Base-by-base conservation (phyloP, 1,140 invertebrate genomes). In the Drosophila saltans region DNA sequence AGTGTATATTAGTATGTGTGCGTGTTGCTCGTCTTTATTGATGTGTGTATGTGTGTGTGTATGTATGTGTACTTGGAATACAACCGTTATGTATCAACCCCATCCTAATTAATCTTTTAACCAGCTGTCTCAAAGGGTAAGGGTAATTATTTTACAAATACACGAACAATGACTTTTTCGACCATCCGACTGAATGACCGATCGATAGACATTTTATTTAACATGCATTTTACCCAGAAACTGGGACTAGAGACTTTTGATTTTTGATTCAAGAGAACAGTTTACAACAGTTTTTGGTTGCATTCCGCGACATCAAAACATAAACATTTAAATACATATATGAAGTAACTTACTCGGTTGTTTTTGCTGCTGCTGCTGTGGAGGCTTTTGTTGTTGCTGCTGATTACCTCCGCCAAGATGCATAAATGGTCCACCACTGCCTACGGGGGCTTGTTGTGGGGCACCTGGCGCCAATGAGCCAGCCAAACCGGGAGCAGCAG, bases 291-390 rank as follows among this genome's bases (percentile, higher is more conserved):
- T 2, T 21, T 48, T 24, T 9, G 21, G 21, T 52, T 52, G 21
- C 45, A 52, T 52, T 52, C 9, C 45, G 11, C 16, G 26, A 57
- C n/a, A 11, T 16, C 24, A 16, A 48, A 7, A 21, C 16, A 24
- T 11, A 24, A 48, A 8, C 1, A 2, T 3, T 48, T 48, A 48
- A 48, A 16, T 48, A 24, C 33, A 16, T 16, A 16, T 16, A 16
- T 16, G 16, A 8, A 52, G 6, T 96, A 6, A 96, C 96, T 96
- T 95, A 96, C 96, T 96, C 94, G 95, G 94, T 93, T 95, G 95
- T 93, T 94, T 96, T 91, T 94, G 94, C 88, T 75, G 95, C 93
- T 94, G 71, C 24, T 66, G 45, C 21, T 52, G 45, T 7, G 45
- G 96, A 90, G 95, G 94, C 93, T 95, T 95, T 93, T 94, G 95